Percentiles rank a stretch among this genome's conserved stretches.
These are phyloP conservation scores for Exephanes ischioxanthus DNA, from an alignment of 2,888 invertebrate genomes.

Conservation along the genomic window DNA sequence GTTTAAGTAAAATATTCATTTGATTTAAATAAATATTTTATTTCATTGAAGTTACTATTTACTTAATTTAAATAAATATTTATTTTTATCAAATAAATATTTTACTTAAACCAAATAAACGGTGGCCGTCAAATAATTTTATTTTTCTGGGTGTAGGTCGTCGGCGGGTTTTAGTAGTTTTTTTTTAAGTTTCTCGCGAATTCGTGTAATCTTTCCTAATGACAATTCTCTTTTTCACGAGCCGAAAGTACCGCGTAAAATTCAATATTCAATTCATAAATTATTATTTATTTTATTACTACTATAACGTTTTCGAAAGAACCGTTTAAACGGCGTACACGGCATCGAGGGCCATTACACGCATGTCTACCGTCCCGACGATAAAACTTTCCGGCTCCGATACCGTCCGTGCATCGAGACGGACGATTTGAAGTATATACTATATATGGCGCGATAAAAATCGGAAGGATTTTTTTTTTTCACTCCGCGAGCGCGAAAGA, in stretches of 20 bases:
- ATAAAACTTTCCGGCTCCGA: conserved; percentile 30
- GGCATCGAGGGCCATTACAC: conserved; percentile 7
- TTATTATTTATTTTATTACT: conserved; percentile 8
- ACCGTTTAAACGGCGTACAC: not conserved
- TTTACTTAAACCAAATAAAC: too few relatives aligned
- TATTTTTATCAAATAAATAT: too few relatives aligned
- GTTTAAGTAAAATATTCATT: too few relatives aligned
- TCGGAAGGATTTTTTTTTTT: conserved; percentile 9
- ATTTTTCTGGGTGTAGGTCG: not conserved
- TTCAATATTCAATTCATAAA: conserved; percentile 6
- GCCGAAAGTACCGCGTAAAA: not conserved
- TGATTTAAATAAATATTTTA: too few relatives aligned
- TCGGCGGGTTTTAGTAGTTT: not conserved
- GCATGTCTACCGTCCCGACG: conserved; percentile 26
- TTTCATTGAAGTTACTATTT: too few relatives aligned
- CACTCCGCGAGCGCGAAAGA: not conserved
- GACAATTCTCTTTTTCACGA: not conserved
- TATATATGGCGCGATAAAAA: conserved; percentile 16
- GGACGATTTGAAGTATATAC: conserved; percentile 12
- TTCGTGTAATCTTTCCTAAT: conserved; percentile 1
- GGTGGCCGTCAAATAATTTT: too few relatives aligned
- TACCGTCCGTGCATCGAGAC: not conserved
- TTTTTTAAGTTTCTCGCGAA: not conserved
- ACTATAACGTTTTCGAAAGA: too few relatives aligned
- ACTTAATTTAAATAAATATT: too few relatives aligned